Conservation (phyloP, 1,140 invertebrate genomes). For the Rhopalosiphum maidis region DNA sequence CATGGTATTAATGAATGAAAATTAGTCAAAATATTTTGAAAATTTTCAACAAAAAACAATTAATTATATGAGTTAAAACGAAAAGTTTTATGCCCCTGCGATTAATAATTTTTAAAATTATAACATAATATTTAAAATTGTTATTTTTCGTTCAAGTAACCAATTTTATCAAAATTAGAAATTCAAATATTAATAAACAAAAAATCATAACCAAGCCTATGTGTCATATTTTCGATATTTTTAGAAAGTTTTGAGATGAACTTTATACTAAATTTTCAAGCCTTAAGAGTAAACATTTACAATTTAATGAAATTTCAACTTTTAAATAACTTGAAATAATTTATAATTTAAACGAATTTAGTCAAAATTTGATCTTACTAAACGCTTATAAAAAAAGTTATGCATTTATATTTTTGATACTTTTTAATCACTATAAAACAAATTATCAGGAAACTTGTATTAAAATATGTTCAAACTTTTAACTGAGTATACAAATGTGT, state of each 20-base stretch:
- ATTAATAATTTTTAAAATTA: neutral
- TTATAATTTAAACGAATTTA: too few species aligned
- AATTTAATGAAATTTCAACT: too few species aligned
- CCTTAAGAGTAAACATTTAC: too few species aligned
- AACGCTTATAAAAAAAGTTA: too few species aligned
- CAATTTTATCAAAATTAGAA: neutral
- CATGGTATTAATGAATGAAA: neutral
- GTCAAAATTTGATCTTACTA: too few species aligned
- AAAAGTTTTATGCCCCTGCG: neutral
- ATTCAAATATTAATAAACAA: neutral
- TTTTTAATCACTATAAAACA: too few species aligned
- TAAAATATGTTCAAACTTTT: too few species aligned
- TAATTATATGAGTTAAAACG: neutral
- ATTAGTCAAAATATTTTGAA: neutral
- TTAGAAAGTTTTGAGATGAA: neutral
- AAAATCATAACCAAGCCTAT: neutral
- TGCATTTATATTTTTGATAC: too few species aligned
- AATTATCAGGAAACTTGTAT: too few species aligned
- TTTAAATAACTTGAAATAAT: too few species aligned
- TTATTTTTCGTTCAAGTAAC: neutral
- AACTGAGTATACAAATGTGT: too few species aligned
- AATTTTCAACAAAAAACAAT: neutral
- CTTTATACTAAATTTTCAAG: neutral
- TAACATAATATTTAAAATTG: neutral
- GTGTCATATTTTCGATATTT: neutral